A percentile compares a stretch with the other conserved stretches of the same genome.
Evolutionary conservation across 2,888 invertebrate species (phyloP).

Genomic region (Cheilosia vulpina): DNA sequence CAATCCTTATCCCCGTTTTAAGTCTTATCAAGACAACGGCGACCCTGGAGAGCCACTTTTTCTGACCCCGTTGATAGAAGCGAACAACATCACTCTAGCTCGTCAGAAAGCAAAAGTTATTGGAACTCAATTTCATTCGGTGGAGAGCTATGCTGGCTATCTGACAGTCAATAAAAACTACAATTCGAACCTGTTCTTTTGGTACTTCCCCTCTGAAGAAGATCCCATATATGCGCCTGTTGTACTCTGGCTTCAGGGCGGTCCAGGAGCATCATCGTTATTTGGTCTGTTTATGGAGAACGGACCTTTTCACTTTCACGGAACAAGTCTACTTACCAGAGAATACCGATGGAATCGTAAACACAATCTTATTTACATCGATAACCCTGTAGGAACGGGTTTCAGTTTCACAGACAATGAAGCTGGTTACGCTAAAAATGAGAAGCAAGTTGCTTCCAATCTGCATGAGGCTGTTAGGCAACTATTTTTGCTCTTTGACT

Average conservation of each 20-base stretch:
- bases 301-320: conserved; percentile 88
- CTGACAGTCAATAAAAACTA: conserved; percentile 91
- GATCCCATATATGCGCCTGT: conserved; percentile 87
- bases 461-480: conserved; percentile 91
- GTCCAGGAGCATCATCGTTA: conserved; percentile 92
- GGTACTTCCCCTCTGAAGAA: conserved; percentile 92
- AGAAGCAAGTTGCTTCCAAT: conserved; percentile 91
- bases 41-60: conserved; percentile 84
- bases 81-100: conserved; percentile 83
- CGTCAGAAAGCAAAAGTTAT: conserved; percentile 80
- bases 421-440: conserved; percentile 90
- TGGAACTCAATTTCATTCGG: conserved; percentile 81
- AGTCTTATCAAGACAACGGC: conserved; percentile 78
- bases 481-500: conserved; percentile 93
- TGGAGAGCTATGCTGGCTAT: conserved; percentile 86
- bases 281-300: conserved; percentile 93
- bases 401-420: conserved; percentile 93
- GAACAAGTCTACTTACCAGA: conserved; percentile 84
- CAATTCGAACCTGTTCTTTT: conserved; percentile 94
- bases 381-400: conserved; percentile 96
- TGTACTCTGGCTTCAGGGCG: conserved; percentile 93
- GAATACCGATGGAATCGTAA: conserved; percentile 91
- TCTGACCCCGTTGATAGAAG: conserved; percentile 80
- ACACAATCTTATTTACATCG: conserved; percentile 93
- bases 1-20: conserved; percentile 82